Percentiles rank a stretch among this genome's conserved stretches.
Evolutionary conservation across 2,888 invertebrate species (phyloP).

Genomic region (Ophion obscuratus): DNA sequence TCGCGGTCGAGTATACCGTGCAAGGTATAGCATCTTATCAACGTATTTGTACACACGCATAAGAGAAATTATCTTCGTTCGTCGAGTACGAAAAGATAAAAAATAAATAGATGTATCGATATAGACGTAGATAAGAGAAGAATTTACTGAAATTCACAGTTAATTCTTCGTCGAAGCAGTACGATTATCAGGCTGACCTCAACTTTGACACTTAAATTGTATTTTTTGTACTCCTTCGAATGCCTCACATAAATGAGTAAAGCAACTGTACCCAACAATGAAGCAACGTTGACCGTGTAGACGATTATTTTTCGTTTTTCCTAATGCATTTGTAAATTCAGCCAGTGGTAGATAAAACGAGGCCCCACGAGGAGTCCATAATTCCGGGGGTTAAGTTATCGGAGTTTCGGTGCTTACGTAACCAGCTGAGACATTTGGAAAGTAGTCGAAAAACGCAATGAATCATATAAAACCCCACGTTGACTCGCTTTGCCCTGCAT

Average conservation of each 20-base stretch:
- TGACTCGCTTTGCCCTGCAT: too few species aligned
- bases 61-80: constrained; percentile 24
- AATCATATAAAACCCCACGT: neutral
- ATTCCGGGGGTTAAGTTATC: neutral
- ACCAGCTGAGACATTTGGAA: neutral
- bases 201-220: too few species aligned
- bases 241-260: too few species aligned
- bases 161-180: neutral
- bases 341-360: neutral
- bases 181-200: neutral
- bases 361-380: neutral
- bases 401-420: neutral
- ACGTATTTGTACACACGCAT: constrained; percentile 14
- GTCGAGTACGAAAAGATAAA: constrained; percentile 11
- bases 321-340: constrained; percentile 1
- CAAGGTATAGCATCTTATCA: constrained; percentile 15
- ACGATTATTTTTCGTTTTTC: neutral
- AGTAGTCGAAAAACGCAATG: neutral
- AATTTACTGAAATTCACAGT: constrained; percentile 23
- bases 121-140: constrained; percentile 9
- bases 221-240: too few species aligned
- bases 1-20: neutral
- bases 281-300: neutral
- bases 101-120: constrained; percentile 13
- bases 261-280: too few species aligned